A percentile compares a stretch with the other conserved stretches of the same genome.
Conservation (phyloP, 2,888 invertebrate genomes). For the Melangyna quadrimaculata region DNA sequence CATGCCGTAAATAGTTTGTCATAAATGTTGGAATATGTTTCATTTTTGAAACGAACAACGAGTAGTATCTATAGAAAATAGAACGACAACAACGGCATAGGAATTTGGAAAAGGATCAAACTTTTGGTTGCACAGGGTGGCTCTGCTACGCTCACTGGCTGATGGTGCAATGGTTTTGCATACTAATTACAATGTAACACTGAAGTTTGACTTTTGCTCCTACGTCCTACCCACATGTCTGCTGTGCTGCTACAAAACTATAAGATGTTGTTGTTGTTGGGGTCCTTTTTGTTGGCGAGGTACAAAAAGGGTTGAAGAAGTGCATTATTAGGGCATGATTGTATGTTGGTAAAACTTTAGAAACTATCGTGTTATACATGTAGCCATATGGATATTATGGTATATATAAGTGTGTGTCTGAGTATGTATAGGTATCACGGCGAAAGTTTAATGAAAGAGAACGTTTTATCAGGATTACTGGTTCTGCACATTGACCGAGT, state of each 20-base stretch:
- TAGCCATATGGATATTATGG: background rate
- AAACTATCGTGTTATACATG: background rate
- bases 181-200: conserved; percentile 59
- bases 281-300: background rate
- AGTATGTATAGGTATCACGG: background rate
- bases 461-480: conserved; percentile 7
- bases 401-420: background rate
- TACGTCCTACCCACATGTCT: too few relatives aligned
- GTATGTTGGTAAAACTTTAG: conserved; percentile 36
- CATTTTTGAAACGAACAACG: conserved; percentile 14
- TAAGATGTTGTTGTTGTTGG: background rate
- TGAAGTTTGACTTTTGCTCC: conserved; percentile 59
- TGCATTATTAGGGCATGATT: conserved; percentile 44
- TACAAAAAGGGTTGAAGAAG: conserved; percentile 17
- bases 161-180: conserved; percentile 63
- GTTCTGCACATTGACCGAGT: background rate
- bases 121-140: conserved; percentile 8
- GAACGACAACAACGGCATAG: background rate
- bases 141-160: background rate
- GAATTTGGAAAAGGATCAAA: conserved; percentile 32
- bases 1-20: conserved; percentile 60
- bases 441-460: conserved; percentile 18
- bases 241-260: background rate
- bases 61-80: background rate
- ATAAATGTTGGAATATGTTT: conserved; percentile 65